A percentile compares a stretch with the other conserved stretches of the same genome.
Conservation (phyloP, 2,888 invertebrate genomes). For the Pammene fasciana region DNA sequence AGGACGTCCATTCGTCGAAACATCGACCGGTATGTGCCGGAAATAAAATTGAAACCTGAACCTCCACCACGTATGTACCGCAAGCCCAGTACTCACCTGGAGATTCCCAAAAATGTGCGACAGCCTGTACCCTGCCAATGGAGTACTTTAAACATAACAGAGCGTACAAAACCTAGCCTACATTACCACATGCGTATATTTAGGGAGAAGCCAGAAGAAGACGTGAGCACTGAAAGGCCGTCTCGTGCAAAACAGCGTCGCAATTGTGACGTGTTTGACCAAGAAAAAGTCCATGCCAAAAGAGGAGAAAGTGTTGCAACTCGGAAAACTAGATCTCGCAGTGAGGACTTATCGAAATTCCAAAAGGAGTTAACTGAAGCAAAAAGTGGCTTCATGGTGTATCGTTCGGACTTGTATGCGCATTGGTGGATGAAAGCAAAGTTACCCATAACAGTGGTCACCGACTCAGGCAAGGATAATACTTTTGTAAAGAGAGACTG, state of each 20-base stretch:
- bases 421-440: slow-evolving; percentile 97
- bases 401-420: slow-evolving; percentile 93
- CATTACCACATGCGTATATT: slow-evolving; percentile 82
- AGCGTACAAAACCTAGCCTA: slow-evolving; percentile 75
- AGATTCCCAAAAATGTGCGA: slow-evolving; percentile 77
- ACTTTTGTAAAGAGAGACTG: slow-evolving; percentile 83
- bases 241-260: slow-evolving; percentile 66
- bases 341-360: slow-evolving; percentile 76
- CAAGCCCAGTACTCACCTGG: slow-evolving; percentile 76
- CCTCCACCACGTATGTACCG: slow-evolving; percentile 77
- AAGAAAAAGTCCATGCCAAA: slow-evolving; percentile 53
- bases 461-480: slow-evolving; percentile 84
- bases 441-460: slow-evolving; percentile 86
- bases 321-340: slow-evolving; percentile 73
- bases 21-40: slow-evolving; percentile 73
- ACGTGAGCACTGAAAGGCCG: slow-evolving; percentile 54
- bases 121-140: slow-evolving; percentile 72
- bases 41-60: slow-evolving; percentile 72
- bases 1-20: slow-evolving; percentile 77
- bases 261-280: slow-evolving; percentile 66
- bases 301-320: slow-evolving; percentile 51
- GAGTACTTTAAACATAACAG: slow-evolving; percentile 79
- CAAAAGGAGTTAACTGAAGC: slow-evolving; percentile 72
- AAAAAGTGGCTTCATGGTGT: slow-evolving; percentile 83
- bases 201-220: slow-evolving; percentile 64